These are phyloP conservation scores for Trachelus troglodyta DNA, from an alignment of 2,888 invertebrate species.

Conservation along the genomic window DNA sequence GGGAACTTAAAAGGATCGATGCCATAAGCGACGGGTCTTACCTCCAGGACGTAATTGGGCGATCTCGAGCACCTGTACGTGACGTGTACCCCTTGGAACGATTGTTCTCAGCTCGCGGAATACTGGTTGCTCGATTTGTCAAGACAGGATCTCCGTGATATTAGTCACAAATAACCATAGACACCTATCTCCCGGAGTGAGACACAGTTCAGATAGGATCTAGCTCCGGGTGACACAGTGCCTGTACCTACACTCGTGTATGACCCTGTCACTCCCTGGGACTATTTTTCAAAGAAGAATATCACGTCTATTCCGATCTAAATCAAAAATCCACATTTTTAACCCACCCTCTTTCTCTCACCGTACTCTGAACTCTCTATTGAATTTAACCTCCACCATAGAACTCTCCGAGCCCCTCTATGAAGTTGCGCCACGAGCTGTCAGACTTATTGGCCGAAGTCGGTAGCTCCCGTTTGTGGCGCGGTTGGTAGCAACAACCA, in stretches of 20 bases:
- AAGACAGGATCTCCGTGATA: conserved; percentile 50
- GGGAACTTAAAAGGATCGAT: not conserved
- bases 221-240: not conserved
- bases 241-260: not conserved
- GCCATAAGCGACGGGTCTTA: not conserved
- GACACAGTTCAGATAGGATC: not conserved
- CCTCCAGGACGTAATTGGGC: conserved; percentile 47
- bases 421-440: not conserved
- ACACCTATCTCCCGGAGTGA: not conserved
- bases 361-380: not conserved
- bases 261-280: not conserved
- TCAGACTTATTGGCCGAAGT: conserved; percentile 13
- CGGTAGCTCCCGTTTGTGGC: conserved; percentile 32
- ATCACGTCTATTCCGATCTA: not conserved
- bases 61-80: conserved; percentile 53
- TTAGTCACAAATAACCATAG: conserved; percentile 45
- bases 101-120: not conserved
- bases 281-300: not conserved
- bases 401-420: not conserved
- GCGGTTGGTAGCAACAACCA: conserved; percentile 28
- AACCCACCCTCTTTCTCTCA: too few relatives aligned
- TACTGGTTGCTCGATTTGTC: conserved; percentile 47
- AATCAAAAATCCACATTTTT: not conserved
- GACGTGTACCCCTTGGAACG: not conserved
- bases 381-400: not conserved